Evolutionary conservation across 1,140 invertebrate species (phyloP).

Genomic region (Ceratosolen fusciceps): DNA sequence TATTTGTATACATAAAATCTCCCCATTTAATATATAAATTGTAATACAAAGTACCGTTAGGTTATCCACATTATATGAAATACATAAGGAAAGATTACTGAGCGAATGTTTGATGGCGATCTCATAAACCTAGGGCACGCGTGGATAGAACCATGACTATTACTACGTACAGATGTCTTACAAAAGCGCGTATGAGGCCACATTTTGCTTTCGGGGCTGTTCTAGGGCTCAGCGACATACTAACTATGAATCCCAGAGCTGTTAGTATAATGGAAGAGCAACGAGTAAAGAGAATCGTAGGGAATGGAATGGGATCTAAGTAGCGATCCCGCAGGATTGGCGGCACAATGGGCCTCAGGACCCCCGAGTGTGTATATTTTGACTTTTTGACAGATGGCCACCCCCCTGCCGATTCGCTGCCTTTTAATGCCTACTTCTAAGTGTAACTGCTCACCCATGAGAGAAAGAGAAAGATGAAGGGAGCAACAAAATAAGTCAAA

Average conservation of each 20-base stretch:
- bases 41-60: too few relatives aligned
- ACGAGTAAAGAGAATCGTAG: slow-evolving; percentile 37
- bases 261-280: not conserved
- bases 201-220: slow-evolving; percentile 23
- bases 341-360: slow-evolving; percentile 55
- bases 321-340: slow-evolving; percentile 65
- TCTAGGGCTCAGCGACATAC: not conserved
- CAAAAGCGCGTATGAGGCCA: slow-evolving; percentile 60
- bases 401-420: slow-evolving; percentile 34
- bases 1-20: too few relatives aligned
- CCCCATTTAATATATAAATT: too few relatives aligned
- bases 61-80: too few relatives aligned
- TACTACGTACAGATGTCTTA: slow-evolving; percentile 63
- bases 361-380: slow-evolving; percentile 63
- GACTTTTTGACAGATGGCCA: slow-evolving; percentile 68
- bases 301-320: slow-evolving; percentile 57
- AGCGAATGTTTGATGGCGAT: not conserved
- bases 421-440: not conserved
- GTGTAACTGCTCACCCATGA: not conserved
- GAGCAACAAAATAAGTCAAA: not conserved
- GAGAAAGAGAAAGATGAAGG: not conserved
- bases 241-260: not conserved
- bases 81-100: too few relatives aligned
- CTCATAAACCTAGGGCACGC: not conserved
- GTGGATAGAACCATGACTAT: slow-evolving; percentile 5